These are phyloP conservation scores for Syngnathus floridae DNA, from an alignment of 2,113 vertebrate genomes.

Conservation along the genomic window DNA sequence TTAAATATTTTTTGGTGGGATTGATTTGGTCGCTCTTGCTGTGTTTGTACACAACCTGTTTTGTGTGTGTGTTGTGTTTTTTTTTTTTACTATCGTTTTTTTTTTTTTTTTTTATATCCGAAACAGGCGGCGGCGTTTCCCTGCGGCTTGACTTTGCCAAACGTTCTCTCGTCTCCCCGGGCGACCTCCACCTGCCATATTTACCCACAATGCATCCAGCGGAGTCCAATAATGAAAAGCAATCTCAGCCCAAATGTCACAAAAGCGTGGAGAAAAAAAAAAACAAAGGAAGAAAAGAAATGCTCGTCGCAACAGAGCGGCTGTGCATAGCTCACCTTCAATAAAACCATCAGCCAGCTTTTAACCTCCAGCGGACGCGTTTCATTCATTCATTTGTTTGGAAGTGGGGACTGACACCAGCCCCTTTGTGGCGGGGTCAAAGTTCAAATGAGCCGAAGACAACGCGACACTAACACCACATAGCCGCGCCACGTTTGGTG, in stretches of 20 bases:
- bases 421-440: neutral
- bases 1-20: neutral
- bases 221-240: conserved; percentile 2
- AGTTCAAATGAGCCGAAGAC: neutral
- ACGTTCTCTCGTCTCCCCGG: neutral
- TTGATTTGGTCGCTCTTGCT: neutral
- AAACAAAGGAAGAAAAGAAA: neutral
- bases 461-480: neutral
- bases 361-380: neutral
- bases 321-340: neutral
- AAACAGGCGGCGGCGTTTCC: neutral
- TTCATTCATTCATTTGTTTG: neutral
- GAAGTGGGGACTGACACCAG: neutral
- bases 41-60: neutral
- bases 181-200: conserved; percentile 1
- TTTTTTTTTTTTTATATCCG: neutral
- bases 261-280: neutral
- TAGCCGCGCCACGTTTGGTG: neutral
- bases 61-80: neutral
- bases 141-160: neutral
- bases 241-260: conserved; percentile 7
- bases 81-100: neutral
- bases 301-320: neutral
- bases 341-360: neutral
- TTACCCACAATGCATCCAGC: conserved; percentile 1